Conservation (phyloP, 2,888 invertebrate species). For the Drosophila macrospina region DNA sequence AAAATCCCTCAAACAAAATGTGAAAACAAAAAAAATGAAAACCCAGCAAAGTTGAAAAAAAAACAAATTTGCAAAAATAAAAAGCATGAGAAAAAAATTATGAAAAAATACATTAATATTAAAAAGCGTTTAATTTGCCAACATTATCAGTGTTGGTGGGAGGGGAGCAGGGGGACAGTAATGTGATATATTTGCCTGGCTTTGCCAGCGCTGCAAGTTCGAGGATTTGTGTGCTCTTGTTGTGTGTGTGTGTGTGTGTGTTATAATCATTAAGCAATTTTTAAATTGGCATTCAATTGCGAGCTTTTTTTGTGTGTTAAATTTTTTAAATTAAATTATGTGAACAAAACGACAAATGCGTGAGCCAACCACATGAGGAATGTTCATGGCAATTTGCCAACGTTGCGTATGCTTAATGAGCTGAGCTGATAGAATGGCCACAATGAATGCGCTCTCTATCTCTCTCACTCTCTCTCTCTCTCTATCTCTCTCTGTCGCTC, state of each 20-base stretch:
- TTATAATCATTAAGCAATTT: conserved; percentile 71
- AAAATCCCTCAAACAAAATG: conserved; percentile 67
- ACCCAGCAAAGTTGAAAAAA: conserved; percentile 54
- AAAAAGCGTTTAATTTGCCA: conserved; percentile 78
- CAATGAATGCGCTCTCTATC: conserved; percentile 21
- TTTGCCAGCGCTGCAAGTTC: conserved; percentile 50
- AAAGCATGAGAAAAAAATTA: conserved; percentile 57
- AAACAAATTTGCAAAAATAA: conserved; percentile 68
- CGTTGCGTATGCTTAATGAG: conserved; percentile 70
- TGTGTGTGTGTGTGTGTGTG: conserved; percentile 17
- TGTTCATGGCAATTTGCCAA: conserved; percentile 71
- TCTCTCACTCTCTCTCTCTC: not conserved
- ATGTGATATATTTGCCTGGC: conserved; percentile 58
- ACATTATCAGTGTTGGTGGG: conserved; percentile 51
- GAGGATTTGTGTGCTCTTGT: conserved; percentile 10
- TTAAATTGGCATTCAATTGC: conserved; percentile 73
- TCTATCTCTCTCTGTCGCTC: not conserved
- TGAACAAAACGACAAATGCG: conserved; percentile 50
- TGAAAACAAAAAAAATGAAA: conserved; percentile 54
- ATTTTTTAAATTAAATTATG: conserved; percentile 70
- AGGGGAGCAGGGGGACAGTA: conserved; percentile 21
- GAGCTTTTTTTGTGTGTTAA: too few relatives aligned
- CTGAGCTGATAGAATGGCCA: conserved; percentile 51
- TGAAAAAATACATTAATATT: conserved; percentile 76
- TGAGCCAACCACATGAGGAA: conserved; percentile 31